Conservation (phyloP, 2,797 vertebrate species). For the Gymnoscopelus microlampas region DNA sequence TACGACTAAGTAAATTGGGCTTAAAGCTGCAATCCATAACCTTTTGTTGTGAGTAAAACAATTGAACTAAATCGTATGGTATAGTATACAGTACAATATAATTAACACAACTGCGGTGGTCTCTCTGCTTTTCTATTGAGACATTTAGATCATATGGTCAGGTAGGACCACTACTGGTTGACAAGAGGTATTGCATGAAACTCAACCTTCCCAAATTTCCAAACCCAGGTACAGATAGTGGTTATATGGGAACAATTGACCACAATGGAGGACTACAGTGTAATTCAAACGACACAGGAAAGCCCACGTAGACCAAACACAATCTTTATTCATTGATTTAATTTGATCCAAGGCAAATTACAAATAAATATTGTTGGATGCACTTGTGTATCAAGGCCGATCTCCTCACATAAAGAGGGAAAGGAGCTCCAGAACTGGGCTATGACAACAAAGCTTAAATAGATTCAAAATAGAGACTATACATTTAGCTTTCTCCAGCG, state of each 20-base stretch:
- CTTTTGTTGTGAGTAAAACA: no score
- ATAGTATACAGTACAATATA: no score
- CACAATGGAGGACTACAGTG: not conserved
- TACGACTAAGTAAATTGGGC: no score
- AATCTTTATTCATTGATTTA: slow-evolving; percentile 65
- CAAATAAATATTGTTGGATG: slow-evolving; percentile 83
- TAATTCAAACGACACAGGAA: slow-evolving; percentile 5
- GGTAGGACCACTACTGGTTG: no score
- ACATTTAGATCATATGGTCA: no score
- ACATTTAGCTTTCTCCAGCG: slow-evolving; percentile 31
- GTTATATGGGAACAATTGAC: not conserved
- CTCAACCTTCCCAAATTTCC: no score
- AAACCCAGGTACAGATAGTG: no score
- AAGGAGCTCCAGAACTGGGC: slow-evolving; percentile 25
- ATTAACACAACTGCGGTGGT: no score
- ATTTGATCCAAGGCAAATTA: slow-evolving; percentile 70
- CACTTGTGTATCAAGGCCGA: slow-evolving; percentile 66
- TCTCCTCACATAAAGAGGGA: slow-evolving; percentile 31
- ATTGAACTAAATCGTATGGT: no score
- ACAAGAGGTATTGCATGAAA: no score
- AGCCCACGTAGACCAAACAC: slow-evolving; percentile 45
- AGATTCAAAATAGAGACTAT: slow-evolving; percentile 40
- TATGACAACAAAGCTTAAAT: slow-evolving; percentile 18
- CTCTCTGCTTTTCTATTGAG: no score
- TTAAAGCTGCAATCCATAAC: no score